Conservation (phyloP, 1,140 invertebrate species). For the Drosophila virilis region DNA sequence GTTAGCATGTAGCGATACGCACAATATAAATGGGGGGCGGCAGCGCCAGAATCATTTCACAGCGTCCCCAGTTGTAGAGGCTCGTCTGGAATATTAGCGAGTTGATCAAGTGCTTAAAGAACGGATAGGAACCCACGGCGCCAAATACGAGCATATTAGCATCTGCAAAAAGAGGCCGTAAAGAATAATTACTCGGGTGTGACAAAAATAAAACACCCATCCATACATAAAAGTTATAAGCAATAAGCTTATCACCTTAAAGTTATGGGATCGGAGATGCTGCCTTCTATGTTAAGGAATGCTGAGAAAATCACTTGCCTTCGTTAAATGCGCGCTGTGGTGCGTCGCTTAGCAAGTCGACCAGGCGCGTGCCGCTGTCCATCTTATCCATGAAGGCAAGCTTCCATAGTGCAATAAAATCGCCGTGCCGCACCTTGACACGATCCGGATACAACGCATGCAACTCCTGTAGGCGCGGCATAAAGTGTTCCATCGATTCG, state of each 20-base stretch:
- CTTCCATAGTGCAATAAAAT: constrained; percentile 86
- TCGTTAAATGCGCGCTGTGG: constrained; percentile 60
- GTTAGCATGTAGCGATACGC: constrained; percentile 35
- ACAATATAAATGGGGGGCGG: constrained; percentile 86
- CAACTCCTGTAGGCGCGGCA: constrained; percentile 63
- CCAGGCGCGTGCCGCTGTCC: constrained; percentile 85
- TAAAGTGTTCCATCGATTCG: constrained; percentile 84
- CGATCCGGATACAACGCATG: constrained; percentile 73
- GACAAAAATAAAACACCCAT: no score
- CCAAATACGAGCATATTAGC: constrained; percentile 85
- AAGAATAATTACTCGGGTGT: background rate
- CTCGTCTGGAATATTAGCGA: constrained; percentile 86
- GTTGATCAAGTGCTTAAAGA: constrained; percentile 86
- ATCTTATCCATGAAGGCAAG: constrained; percentile 86
- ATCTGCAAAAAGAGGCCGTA: constrained; percentile 49
- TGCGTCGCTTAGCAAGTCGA: constrained; percentile 84
- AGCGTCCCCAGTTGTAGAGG: constrained; percentile 84
- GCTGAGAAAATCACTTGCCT: constrained; percentile 36
- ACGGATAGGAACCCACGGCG: constrained; percentile 85
- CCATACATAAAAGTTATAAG: no score
- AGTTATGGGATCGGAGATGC: no score
- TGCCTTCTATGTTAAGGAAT: background rate
- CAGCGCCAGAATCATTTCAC: constrained; percentile 86
- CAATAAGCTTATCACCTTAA: no score
- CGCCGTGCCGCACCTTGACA: constrained; percentile 80